These are phyloP conservation scores for Campylomormyrus numenius DNA, from an alignment of 2,113 vertebrate species.

Conservation along the genomic window DNA sequence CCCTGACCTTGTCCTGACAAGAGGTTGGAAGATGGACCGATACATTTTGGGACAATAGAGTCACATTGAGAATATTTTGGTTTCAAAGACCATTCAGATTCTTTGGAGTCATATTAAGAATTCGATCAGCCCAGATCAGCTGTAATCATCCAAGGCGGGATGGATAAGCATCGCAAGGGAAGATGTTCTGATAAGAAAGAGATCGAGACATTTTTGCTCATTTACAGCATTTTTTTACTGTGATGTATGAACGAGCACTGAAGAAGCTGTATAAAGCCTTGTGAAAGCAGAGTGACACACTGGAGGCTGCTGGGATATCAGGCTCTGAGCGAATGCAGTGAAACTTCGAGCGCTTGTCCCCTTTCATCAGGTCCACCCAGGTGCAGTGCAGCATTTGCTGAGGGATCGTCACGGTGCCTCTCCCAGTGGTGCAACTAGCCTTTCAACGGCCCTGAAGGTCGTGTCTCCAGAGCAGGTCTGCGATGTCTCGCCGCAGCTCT, in stretches of 20 bases:
- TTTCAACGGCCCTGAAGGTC: neutral
- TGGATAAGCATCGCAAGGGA: neutral
- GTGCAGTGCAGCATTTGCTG: slow-evolving; percentile 59
- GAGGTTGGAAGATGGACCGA: neutral
- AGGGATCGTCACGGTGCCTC: slow-evolving; percentile 60
- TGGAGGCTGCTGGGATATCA: slow-evolving; percentile 45
- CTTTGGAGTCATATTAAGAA: neutral
- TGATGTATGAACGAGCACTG: neutral
- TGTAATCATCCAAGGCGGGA: neutral
- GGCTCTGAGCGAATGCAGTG: slow-evolving; percentile 57
- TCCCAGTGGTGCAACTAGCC: neutral
- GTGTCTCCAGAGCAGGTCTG: slow-evolving; percentile 43
- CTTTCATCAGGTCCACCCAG: slow-evolving; percentile 64
- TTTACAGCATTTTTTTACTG: neutral
- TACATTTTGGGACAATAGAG: neutral
- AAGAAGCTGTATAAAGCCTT: neutral
- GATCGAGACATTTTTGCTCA: neutral
- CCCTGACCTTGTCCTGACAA: neutral
- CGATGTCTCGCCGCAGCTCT: slow-evolving; percentile 56
- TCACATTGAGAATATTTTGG: neutral
- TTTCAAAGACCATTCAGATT: neutral
- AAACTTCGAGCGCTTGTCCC: slow-evolving; percentile 45
- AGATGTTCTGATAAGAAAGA: neutral
- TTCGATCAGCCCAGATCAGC: neutral
- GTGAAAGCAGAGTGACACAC: neutral